Conservation (phyloP, 2,888 invertebrate genomes). For the Drosophila lacicola region DNA sequence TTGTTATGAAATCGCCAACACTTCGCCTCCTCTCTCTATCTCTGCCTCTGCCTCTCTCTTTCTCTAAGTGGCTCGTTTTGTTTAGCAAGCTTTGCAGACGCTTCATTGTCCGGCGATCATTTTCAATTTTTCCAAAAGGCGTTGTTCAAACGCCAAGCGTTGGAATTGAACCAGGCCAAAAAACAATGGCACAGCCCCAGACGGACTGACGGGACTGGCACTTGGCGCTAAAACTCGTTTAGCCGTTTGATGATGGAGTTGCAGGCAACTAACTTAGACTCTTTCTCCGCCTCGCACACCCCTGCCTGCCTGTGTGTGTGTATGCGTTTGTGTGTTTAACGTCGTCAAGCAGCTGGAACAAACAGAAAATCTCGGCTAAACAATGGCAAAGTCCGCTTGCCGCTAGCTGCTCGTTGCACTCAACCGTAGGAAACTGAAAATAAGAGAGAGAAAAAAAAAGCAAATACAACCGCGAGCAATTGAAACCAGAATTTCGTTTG, state of each 20-base stretch:
- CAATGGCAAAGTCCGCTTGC: conserved; percentile 67
- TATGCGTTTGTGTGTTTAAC: conserved; percentile 60
- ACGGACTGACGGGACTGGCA: conserved; percentile 69
- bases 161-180: conserved; percentile 74
- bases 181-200: conserved; percentile 67
- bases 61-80: conserved; percentile 7
- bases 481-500: conserved; percentile 81
- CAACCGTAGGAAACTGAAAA: conserved; percentile 47
- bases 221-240: conserved; percentile 70
- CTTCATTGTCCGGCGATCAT: conserved; percentile 48
- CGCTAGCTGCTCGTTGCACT: conserved; percentile 47
- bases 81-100: conserved; percentile 45
- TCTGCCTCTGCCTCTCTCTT: background rate
- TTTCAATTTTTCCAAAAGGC: conserved; percentile 67
- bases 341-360: conserved; percentile 78
- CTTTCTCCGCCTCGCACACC: conserved; percentile 1
- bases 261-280: conserved; percentile 31
- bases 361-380: conserved; percentile 75
- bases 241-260: conserved; percentile 48
- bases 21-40: background rate
- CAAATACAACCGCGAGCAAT: conserved; percentile 73
- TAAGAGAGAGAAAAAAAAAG: conserved; percentile 6
- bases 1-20: conserved; percentile 69
- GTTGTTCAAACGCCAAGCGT: conserved; percentile 45
- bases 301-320: conserved; percentile 2